Conservation (phyloP, 2,113 vertebrate genomes). For the Dromiciops gliroides region DNA sequence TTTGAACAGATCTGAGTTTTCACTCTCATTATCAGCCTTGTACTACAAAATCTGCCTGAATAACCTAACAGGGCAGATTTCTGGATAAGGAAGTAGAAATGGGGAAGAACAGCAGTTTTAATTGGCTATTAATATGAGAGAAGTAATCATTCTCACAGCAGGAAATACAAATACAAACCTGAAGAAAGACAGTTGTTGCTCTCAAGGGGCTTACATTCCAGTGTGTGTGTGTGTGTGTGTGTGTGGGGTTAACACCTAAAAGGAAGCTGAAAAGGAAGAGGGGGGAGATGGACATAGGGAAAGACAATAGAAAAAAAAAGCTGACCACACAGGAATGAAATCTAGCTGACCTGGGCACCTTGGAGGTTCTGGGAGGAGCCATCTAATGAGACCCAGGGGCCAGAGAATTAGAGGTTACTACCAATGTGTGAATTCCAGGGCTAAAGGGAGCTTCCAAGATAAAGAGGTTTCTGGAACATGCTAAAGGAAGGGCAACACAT, state of each 20-base stretch:
- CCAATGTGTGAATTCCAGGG: background rate
- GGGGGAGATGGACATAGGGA: background rate
- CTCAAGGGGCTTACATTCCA: background rate
- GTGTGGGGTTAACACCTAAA: background rate
- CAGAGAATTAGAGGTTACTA: background rate
- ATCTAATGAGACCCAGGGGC: background rate
- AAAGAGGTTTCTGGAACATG: background rate
- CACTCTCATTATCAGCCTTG: too few relatives aligned
- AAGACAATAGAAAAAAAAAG: background rate
- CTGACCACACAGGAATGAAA: background rate
- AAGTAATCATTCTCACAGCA: too few relatives aligned
- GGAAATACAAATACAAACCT: too few relatives aligned
- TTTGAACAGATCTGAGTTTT: background rate
- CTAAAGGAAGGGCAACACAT: background rate
- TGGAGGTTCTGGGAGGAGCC: background rate
- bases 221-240: too few relatives aligned
- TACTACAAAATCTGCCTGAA: too few relatives aligned
- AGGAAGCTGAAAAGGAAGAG: background rate
- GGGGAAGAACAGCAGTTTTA: too few relatives aligned
- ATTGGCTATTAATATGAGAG: too few relatives aligned
- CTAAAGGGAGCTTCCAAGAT: background rate
- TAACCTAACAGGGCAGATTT: too few relatives aligned
- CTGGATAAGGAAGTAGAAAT: too few relatives aligned
- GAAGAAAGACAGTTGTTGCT: background rate
- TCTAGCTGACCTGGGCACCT: background rate